Percentiles rank a stretch among this genome's conserved stretches.
These are phyloP conservation scores for Labia minor DNA, from an alignment of 2,888 invertebrate genomes.

Conservation along the genomic window DNA sequence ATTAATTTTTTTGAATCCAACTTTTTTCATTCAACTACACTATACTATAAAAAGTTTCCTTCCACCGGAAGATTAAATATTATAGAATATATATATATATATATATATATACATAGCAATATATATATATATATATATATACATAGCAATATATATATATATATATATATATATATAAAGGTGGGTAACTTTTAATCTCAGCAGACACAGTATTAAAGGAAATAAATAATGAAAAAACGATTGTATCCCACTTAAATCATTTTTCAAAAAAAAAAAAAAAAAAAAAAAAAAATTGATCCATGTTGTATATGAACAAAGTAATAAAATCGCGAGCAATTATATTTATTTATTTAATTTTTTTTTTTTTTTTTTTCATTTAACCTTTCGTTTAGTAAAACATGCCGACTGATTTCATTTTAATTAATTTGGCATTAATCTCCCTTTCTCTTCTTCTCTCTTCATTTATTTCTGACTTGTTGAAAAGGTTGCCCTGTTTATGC, in stretches of 20 bases:
- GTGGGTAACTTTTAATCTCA: neutral
- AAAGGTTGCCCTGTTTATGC: conserved; percentile 13
- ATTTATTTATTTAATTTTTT: neutral
- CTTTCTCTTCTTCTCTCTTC: neutral
- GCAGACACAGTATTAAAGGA: neutral
- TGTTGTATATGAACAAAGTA: neutral
- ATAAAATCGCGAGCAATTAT: neutral
- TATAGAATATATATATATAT: too few relatives aligned
- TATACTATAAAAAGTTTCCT: neutral
- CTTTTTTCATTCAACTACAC: conserved; percentile 3
- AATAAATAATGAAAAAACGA: too few relatives aligned
- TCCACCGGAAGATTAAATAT: neutral
- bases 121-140: too few relatives aligned
- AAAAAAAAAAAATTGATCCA: too few relatives aligned
- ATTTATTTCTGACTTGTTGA: neutral
- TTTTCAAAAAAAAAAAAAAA: neutral
- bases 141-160: too few relatives aligned
- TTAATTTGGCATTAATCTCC: conserved; percentile 8
- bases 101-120: too few relatives aligned
- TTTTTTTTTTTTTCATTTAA: neutral
- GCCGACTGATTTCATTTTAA: conserved; percentile 4
- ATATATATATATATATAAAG: neutral
- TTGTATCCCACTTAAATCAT: neutral
- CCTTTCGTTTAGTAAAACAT: neutral
- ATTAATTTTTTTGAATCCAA: neutral